Evolutionary conservation across 1,140 invertebrate species (phyloP).

Genomic region (Zophobas atratus): DNA sequence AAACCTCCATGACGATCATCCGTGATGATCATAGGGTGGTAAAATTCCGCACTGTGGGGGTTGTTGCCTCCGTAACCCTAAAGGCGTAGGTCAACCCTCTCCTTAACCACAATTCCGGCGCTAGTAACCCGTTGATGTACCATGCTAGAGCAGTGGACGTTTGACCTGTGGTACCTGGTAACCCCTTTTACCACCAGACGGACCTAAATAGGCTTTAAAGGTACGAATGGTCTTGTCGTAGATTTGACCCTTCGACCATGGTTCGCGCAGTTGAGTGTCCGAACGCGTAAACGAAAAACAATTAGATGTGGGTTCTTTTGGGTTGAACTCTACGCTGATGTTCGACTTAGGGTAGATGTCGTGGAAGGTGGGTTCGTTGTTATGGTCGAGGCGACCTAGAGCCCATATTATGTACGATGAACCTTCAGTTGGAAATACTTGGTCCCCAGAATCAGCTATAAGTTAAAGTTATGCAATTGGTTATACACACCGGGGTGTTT

Average conservation of each 20-base stretch:
- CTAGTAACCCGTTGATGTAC: slow-evolving; percentile 92
- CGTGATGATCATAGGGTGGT: slow-evolving; percentile 95
- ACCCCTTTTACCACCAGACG: slow-evolving; percentile 83
- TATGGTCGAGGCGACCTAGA: slow-evolving; percentile 83
- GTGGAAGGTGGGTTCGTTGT: slow-evolving; percentile 88
- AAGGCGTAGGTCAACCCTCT: slow-evolving; percentile 90
- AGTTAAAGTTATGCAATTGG: slow-evolving; percentile 35
- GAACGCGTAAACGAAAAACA: slow-evolving; percentile 80
- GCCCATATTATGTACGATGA: slow-evolving; percentile 87
- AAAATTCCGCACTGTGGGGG: slow-evolving; percentile 88
- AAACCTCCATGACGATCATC: slow-evolving; percentile 88
- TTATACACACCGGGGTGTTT: slow-evolving; percentile 65
- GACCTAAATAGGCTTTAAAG: slow-evolving; percentile 85
- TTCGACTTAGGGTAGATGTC: slow-evolving; percentile 83
- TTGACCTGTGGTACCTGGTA: slow-evolving; percentile 81
- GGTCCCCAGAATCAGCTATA: slow-evolving; percentile 85
- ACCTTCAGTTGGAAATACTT: slow-evolving; percentile 78
- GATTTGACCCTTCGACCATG: slow-evolving; percentile 85
- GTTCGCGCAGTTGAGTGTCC: slow-evolving; percentile 68
- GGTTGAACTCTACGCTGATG: slow-evolving; percentile 78
- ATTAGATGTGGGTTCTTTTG: slow-evolving; percentile 75
- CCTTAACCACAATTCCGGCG: slow-evolving; percentile 89
- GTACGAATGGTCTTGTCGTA: slow-evolving; percentile 84
- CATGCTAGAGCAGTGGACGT: slow-evolving; percentile 77
- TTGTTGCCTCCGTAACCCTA: slow-evolving; percentile 90